These are phyloP conservation scores for Meloidogyne floridensis DNA, from an alignment of 1,140 invertebrate species.

Conservation along the genomic window DNA sequence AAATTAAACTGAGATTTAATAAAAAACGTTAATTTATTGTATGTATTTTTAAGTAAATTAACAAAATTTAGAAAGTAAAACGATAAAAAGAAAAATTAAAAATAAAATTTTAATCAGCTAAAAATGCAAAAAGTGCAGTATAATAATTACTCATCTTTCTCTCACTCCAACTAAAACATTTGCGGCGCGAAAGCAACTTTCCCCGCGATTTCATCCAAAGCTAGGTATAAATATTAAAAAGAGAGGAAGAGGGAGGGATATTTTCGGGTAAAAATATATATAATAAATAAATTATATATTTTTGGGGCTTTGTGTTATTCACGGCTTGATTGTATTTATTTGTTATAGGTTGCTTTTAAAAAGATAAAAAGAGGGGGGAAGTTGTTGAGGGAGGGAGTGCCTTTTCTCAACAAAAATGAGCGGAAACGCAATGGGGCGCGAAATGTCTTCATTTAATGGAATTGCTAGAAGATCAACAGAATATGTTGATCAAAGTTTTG, in stretches of 20 bases:
- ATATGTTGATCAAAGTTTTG: no score
- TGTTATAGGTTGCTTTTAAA: background rate
- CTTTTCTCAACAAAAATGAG: background rate
- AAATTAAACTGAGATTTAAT: no score
- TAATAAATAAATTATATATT: constrained; percentile 7
- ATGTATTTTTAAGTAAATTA: no score
- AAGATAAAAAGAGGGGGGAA: background rate
- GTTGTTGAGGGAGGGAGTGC: background rate
- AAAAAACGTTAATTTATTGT: no score
- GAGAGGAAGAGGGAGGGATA: background rate
- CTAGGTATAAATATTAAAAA: background rate
- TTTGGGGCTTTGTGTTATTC: background rate
- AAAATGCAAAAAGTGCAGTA: no score
- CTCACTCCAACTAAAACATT: no score
- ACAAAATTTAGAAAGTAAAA: no score
- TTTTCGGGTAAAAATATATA: background rate
- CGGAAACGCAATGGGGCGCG: constrained; percentile 4
- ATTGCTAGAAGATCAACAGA: background rate
- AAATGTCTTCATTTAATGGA: background rate
- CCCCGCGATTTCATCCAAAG: no score
- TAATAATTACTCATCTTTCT: no score
- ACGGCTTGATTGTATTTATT: background rate
- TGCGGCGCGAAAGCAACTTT: no score
- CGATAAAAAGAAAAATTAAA: no score
- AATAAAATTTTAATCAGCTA: no score